Evolutionary conservation across 1,140 invertebrate genomes (phyloP), one percentile per base, ranked within the genome.

Genomic region (Aphelinus certus): DNA sequence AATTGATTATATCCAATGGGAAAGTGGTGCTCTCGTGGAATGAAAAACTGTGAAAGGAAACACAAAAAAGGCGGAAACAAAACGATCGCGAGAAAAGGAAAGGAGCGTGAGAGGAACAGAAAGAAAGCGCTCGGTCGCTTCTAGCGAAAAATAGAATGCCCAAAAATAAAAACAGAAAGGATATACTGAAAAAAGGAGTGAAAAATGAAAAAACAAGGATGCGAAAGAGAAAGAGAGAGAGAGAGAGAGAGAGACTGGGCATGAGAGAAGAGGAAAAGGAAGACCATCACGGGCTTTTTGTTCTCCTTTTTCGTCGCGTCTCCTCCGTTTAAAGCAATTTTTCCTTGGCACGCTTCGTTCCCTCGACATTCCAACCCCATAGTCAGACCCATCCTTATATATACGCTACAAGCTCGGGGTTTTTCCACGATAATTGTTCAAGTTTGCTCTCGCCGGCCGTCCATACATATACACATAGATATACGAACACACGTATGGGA

Each of bases 321-420:
- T 73, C 53, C 66, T 56, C 26, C 26, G 49, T 71, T 63, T 71
- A 72, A 65, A 72, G 62, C 70, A 49, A 73, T 73, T 73, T 73
- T 42, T 72, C 62, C 26, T 26, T 26, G 26, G 26, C 26, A 0
- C 26, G 26, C 26, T 26, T 26, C 26, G 26, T 26, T 26, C 26
- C 26, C 26, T 26, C 26, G 26, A 26, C 26, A 26, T 26, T 26
- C 26, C 26, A 26, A 26, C 26, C 26, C 26, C 26, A 26, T 26
- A 26, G 26, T 26, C 26, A 26, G 26, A 26, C 26, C 26, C 26
- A 26, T 26, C 26, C 26, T 26, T 26, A 26, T 26, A 26, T 26
- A 26, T 26, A 26, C 26, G 26, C 26, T 26, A 58, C 43, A 26
- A 10, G 7, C 45, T 69, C 56, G 58, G 65, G 62, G 53, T 72